Conservation (phyloP, 2,113 vertebrate species). For the Recurvirostra avosetta region DNA sequence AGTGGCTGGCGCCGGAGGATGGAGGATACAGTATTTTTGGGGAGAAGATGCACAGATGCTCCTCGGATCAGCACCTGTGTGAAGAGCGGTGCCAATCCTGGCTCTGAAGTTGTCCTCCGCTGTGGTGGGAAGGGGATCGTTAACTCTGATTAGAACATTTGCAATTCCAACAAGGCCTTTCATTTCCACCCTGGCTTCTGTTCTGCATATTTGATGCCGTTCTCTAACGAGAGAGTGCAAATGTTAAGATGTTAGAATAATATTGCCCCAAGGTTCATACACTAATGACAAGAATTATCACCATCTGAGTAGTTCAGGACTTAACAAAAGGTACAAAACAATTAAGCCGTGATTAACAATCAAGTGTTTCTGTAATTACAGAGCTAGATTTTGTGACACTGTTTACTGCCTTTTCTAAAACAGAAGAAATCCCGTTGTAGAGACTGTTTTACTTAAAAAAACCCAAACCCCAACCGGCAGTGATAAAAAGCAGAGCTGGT, state of each 20-base stretch:
- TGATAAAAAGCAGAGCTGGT: neutral
- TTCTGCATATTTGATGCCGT: neutral
- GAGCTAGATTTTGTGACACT: neutral
- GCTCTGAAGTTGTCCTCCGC: neutral
- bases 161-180: neutral
- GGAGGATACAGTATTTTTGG: neutral
- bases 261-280: constrained; percentile 6
- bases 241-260: neutral
- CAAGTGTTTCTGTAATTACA: neutral
- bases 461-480: too few relatives aligned
- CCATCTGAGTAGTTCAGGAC: neutral
- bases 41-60: neutral
- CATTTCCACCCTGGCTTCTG: neutral
- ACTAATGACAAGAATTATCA: constrained; percentile 12
- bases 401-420: neutral
- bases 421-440: neutral
- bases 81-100: fast-evolving
- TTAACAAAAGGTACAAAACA: constrained; percentile 41
- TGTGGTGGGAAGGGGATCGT: neutral
- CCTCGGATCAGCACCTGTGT: fast-evolving
- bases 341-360: constrained; percentile 22
- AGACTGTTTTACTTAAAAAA: neutral
- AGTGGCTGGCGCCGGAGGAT: neutral
- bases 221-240: neutral
- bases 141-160: neutral